Percentiles rank a stretch among this genome's conserved stretches.
Conservation (phyloP, 2,113 vertebrate genomes). For the Amphilophus citrinellus region DNA sequence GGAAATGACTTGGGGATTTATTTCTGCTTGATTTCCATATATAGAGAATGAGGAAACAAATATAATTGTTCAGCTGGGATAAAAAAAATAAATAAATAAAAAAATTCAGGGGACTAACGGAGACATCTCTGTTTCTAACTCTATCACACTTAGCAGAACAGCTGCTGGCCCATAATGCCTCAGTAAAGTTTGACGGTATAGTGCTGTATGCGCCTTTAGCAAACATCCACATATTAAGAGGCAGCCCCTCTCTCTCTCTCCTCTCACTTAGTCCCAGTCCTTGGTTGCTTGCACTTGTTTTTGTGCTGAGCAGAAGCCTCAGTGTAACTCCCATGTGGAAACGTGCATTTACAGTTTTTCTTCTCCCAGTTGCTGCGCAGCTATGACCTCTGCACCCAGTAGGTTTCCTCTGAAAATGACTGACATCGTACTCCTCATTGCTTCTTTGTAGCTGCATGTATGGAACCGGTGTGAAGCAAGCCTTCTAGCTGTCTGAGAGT, state of each 20-base stretch:
- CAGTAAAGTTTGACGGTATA: background rate
- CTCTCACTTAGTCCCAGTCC: background rate
- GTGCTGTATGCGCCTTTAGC: background rate
- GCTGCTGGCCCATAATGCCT: background rate
- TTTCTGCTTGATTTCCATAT: slow-evolving; percentile 29
- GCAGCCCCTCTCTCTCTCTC: background rate
- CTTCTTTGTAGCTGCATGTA: background rate
- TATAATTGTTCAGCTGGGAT: background rate
- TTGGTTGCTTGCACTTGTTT: background rate
- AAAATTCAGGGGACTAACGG: background rate
- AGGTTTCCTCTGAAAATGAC: slow-evolving; percentile 8
- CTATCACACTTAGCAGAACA: background rate
- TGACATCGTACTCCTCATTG: slow-evolving; percentile 7
- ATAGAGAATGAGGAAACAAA: slow-evolving; percentile 37
- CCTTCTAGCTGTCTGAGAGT: background rate
- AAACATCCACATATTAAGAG: background rate
- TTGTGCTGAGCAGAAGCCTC: background rate
- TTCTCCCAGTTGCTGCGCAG: background rate
- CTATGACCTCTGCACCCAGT: slow-evolving; percentile 6
- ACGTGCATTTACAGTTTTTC: background rate
- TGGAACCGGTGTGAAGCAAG: background rate
- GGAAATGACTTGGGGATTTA: slow-evolving; percentile 40
- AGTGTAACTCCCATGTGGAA: background rate
- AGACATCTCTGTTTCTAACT: slow-evolving; percentile 1
- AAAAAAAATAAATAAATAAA: background rate